phyloP scores from a whole-genome alignment of 2,113 vertebrate species.

The Empidonax traillii region DNA sequence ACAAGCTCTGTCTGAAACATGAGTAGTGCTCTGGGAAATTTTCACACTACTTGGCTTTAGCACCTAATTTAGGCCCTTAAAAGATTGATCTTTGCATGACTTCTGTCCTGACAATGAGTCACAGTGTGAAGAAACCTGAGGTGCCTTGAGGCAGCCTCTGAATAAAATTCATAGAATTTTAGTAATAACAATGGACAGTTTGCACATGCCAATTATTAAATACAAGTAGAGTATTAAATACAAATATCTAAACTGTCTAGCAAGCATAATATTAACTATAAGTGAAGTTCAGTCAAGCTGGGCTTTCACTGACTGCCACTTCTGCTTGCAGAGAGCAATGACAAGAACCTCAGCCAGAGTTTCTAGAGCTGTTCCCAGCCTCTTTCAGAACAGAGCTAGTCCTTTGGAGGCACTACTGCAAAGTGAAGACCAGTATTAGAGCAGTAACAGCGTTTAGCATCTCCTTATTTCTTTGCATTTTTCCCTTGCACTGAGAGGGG shows the following conservation, averaged over 20 bases:
- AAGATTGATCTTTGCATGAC: not conserved
- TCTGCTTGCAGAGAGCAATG: not conserved
- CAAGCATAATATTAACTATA: not conserved
- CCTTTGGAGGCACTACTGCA: constrained; percentile 3
- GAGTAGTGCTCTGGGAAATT: not conserved
- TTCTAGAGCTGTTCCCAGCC: not conserved
- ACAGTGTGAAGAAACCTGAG: not conserved
- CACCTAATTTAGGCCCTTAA: not conserved
- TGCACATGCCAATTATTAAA: not conserved
- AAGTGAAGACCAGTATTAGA: not conserved
- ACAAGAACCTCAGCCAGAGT: constrained; percentile 39
- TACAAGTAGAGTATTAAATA: not conserved
- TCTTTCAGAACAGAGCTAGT: not conserved
- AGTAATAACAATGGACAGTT: not conserved
- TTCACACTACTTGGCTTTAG: not conserved
- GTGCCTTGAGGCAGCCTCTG: not conserved
- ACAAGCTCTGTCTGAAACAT: not conserved
- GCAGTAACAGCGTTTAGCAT: not conserved
- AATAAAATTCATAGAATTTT: not conserved
- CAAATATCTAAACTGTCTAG: not conserved
- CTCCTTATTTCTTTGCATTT: not conserved
- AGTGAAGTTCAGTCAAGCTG: not conserved
- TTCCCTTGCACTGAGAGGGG: not conserved
- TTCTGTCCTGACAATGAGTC: not conserved
- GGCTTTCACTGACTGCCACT: not conserved